Base-by-base conservation (phyloP, 2,797 vertebrate genomes). In the Crocodylus rhombifer region DNA sequence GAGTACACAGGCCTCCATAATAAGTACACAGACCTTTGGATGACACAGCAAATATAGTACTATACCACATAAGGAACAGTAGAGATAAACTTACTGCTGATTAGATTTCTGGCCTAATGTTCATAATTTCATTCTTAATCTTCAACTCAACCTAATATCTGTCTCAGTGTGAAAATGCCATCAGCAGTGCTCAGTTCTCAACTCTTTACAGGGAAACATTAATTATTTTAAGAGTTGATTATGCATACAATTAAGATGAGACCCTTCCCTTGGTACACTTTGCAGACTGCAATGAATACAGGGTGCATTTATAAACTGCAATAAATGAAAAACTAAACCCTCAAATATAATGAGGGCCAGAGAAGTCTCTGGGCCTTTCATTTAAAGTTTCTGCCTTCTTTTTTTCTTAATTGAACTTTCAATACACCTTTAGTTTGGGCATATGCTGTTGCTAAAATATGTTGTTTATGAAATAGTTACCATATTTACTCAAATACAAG, bases 191-290 rank as follows among this genome's bases (percentile, higher is more conserved):
- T 87, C 13, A 82, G n/a, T 56, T 23, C 55, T 88, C 63, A 78
- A 10, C 6, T 75, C 11, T 76, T 89, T 82, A 55, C 12, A 89
- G 30, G 11, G 90, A 36, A 74, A 30, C 4, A 30, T 16, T 79
- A 92, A 90, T 93, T 83, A 89, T 87, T 92, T 92, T 56, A 93
- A 90, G 30, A 93, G 75, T 87, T 77, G 2, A 71, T 51, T 61
- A 65, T 71, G 17, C 90, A 84, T 63, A 94, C 67, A 86, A 87
- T 77, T 89, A 77, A 89, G 58, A 90, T 69, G 80, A 92, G 75
- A 82, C 65, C 57, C 60, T 80, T 15, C 13, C 80, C 23, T 77
- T 88, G 73, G 30, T 85, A 89, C 60, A 78, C 57, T 55, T 16
- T 61, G 16, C 26, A 88, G 58, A 73, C 14, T 76, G 26, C 30